These are phyloP conservation scores for Drosophila trapezifrons DNA, from an alignment of 1,140 invertebrate genomes.

Conservation along the genomic window DNA sequence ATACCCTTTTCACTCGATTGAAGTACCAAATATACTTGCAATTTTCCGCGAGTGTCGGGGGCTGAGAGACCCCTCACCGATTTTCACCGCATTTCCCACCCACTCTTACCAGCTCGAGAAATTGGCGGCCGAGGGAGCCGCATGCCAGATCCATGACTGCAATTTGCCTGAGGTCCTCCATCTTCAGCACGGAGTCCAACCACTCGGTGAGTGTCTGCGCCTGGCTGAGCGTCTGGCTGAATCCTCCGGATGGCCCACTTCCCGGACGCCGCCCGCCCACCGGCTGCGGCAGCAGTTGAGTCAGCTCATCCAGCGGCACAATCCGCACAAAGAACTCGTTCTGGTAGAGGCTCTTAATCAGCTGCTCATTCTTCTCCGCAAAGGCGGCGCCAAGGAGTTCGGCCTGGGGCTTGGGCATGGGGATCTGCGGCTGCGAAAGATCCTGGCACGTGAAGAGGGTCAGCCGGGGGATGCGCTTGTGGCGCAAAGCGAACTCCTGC, in stretches of 20 bases:
- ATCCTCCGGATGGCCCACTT: slow-evolving; percentile 20
- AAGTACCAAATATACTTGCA: neutral
- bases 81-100: neutral
- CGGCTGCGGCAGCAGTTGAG: slow-evolving; percentile 14
- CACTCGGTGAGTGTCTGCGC: slow-evolving; percentile 58
- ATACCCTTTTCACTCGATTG: neutral
- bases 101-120: slow-evolving; percentile 78
- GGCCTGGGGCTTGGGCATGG: slow-evolving; percentile 14
- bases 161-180: slow-evolving; percentile 72
- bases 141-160: slow-evolving; percentile 78
- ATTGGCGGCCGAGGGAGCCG: slow-evolving; percentile 69
- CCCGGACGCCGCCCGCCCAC: slow-evolving; percentile 16
- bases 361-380: slow-evolving; percentile 64
- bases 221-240: slow-evolving; percentile 35
- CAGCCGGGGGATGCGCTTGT: slow-evolving; percentile 78
- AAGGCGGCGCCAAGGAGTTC: slow-evolving; percentile 51
- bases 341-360: slow-evolving; percentile 66
- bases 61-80: no score
- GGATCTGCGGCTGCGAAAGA: slow-evolving; percentile 19
- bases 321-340: slow-evolving; percentile 68
- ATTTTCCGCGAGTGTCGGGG: slow-evolving; percentile 1
- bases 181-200: slow-evolving; percentile 65
- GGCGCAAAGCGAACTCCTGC: slow-evolving; percentile 53
- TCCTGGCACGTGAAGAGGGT: slow-evolving; percentile 78
- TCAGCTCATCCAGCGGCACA: slow-evolving; percentile 69